Conservation (phyloP, 2,888 invertebrate species). For the Synergus laeviventris region DNA sequence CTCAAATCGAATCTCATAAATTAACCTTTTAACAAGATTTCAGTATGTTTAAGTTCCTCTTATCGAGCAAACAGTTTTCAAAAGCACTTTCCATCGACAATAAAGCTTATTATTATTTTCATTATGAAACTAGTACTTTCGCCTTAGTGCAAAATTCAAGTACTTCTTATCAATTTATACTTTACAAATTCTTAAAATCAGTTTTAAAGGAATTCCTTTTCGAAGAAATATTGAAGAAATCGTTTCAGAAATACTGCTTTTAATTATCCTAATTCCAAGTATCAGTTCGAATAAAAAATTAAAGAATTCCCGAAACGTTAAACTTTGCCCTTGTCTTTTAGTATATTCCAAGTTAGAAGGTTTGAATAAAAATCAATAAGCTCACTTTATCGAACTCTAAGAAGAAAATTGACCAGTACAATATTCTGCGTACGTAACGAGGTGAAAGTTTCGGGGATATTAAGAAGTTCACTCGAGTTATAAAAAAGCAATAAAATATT, state of each 20-base stretch:
- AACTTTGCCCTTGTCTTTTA: neutral
- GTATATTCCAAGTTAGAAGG: neutral
- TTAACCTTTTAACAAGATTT: constrained; percentile 28
- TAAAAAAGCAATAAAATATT: constrained; percentile 38
- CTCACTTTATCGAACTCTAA: neutral
- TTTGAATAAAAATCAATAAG: neutral
- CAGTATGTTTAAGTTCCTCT: neutral
- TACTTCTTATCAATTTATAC: neutral
- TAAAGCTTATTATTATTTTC: neutral
- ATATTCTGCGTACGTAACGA: neutral
- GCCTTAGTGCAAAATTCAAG: neutral
- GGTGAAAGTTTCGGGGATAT: neutral
- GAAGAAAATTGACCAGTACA: neutral
- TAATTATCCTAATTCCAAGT: neutral
- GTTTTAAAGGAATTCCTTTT: constrained; percentile 16
- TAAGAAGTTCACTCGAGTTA: constrained; percentile 23
- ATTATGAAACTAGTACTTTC: neutral
- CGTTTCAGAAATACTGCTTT: constrained; percentile 28
- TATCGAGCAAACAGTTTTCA: neutral
- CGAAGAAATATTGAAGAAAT: neutral
- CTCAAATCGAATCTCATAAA: constrained; percentile 13
- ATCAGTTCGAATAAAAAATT: neutral
- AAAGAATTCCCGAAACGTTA: neutral
- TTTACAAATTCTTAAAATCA: neutral
- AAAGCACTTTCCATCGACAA: neutral